phyloP scores from a whole-genome alignment of 2,113 vertebrate genomes.

The Tragelaphus imberbis region DNA sequence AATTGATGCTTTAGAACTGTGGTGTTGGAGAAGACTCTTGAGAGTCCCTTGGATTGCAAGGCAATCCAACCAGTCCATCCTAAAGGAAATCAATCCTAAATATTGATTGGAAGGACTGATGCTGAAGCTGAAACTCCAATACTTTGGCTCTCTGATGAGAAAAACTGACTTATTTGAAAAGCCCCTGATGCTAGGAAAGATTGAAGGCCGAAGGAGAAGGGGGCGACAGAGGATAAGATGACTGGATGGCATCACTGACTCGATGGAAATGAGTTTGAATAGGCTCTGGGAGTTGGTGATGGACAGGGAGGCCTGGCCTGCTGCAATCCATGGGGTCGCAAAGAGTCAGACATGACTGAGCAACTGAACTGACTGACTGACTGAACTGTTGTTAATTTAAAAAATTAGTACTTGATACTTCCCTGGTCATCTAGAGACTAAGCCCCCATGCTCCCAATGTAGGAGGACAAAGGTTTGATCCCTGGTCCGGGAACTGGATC shows the following conservation, averaged over 20 bases:
- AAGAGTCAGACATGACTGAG: not conserved
- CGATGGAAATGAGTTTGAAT: not conserved
- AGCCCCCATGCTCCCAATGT: not conserved
- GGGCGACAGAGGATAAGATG: accelerated
- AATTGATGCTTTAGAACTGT: not conserved
- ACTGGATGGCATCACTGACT: not conserved
- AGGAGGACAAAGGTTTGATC: not conserved
- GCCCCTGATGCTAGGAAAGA: not conserved
- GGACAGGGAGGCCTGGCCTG: not conserved
- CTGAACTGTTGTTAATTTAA: not conserved
- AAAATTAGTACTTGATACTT: not conserved
- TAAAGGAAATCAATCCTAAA: not conserved
- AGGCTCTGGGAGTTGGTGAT: not conserved
- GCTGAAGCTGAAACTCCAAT: not conserved
- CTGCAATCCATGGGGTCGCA: not conserved
- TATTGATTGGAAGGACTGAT: not conserved
- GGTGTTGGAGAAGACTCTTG: not conserved
- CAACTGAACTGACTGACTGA: not conserved
- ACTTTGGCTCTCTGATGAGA: not conserved
- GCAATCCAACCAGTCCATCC: not conserved
- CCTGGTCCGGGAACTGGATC: not conserved
- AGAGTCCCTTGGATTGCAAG: not conserved
- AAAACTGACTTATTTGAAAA: not conserved
- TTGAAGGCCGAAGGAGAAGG: not conserved
- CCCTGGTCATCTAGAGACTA: not conserved